Evolutionary conservation across 64 coral and sea anemone genomes (phyloP).

Genomic region (Porites lutea): DNA sequence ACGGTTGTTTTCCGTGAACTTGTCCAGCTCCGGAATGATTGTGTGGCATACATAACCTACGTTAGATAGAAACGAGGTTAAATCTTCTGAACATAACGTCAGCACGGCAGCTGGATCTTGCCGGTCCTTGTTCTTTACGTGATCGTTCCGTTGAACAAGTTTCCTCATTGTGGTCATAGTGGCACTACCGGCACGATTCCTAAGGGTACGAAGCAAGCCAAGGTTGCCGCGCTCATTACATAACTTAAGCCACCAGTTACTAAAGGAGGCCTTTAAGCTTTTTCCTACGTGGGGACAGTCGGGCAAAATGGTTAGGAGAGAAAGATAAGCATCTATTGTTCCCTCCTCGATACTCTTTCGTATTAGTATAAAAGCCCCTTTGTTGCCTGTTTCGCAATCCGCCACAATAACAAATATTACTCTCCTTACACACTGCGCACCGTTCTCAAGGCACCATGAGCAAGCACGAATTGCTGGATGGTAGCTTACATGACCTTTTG

Average conservation of each 20-base stretch:
- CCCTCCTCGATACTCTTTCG: conserved; percentile 32
- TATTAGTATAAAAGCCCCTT: conserved; percentile 34
- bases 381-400: conserved; percentile 60
- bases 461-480: conserved; percentile 42
- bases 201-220: conserved; percentile 13
- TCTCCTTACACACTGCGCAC: neutral
- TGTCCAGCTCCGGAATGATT: conserved; percentile 73
- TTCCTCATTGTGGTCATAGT: neutral
- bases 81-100: conserved; percentile 10
- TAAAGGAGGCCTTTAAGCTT: conserved; percentile 8
- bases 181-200: neutral
- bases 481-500: conserved; percentile 32
- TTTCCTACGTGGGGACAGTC: conserved; percentile 10
- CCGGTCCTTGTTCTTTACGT: conserved; percentile 39
- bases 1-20: conserved; percentile 54
- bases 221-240: conserved; percentile 1
- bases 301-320: neutral
- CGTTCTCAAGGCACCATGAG: conserved; percentile 9
- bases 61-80: neutral
- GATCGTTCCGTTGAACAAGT: conserved; percentile 13
- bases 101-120: conserved; percentile 40
- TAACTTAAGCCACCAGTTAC: conserved; percentile 47
- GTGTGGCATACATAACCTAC: conserved; percentile 52
- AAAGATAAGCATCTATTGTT: conserved; percentile 4
- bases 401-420: conserved; percentile 14